Base-by-base conservation (phyloP, 2,797 vertebrate genomes). In the Bradypus variegatus region DNA sequence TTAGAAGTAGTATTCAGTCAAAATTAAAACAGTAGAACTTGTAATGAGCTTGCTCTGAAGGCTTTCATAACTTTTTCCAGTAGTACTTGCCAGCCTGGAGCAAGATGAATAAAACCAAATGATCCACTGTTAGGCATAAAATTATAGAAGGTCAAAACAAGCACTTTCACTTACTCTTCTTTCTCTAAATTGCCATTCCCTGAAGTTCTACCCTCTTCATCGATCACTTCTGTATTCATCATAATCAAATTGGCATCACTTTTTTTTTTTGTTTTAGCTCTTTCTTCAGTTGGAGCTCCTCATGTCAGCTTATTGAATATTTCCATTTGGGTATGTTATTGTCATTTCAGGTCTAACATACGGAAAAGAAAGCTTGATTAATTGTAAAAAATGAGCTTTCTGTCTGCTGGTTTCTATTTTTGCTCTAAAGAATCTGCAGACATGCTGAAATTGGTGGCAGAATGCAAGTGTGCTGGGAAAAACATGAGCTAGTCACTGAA, bases 11-110 rank as follows among this genome's bases (percentile, higher is more conserved):
- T 77, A 41, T 65, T 94, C 19, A 60, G 29, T 85, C 21, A 91
- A 60, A 94, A 89, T 83, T 80, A 60, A 88, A 88, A 91, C 50
- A 73, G 55, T 72, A 45, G 50, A 91, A 69, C 78, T 91, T 89
- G 2, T 80, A 67, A n/a, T 81, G 58, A 91, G 91, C 27, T 93
- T 31, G 84, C 21, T 92, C 76, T 81, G 55, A 86, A 83, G 67
- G 67, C 48, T 77, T 87, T 67, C 4, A 8, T 88, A 72, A 60
- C 79, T 86, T 45, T 94, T 89, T 60, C 36, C 33, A 13, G 4
- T 72, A 86, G 50, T 69, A 88, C 7, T 78, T 88, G 90, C 23
- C 58, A 79, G 9, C 62, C 45, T 93, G n/a, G 64, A 82, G 72
- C 78, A 86, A 90, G 67, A 65, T 62, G 21, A 79, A 36, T 89